These are phyloP conservation scores for Pseudococcus jackbeardsleyi DNA, from an alignment of 2,888 invertebrate genomes.

Conservation along the genomic window DNA sequence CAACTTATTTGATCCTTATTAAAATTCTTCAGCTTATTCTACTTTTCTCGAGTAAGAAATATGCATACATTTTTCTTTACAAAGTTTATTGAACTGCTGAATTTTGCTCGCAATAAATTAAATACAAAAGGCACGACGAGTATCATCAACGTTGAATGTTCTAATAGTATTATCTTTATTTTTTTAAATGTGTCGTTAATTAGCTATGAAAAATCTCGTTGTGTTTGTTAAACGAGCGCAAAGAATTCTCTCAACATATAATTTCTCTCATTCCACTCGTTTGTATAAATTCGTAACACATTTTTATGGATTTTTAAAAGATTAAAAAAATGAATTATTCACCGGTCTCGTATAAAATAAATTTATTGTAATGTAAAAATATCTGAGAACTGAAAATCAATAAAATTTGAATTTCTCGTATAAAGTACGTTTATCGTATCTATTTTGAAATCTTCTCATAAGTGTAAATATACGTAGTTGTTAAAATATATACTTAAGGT, in stretches of 20 bases:
- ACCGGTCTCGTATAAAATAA: not conserved
- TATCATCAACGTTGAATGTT: not conserved
- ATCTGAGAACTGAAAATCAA: too few relatives aligned
- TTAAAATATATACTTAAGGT: too few relatives aligned
- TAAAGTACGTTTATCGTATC: too few relatives aligned
- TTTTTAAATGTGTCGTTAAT: not conserved
- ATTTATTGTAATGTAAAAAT: too few relatives aligned
- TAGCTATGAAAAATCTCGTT: not conserved
- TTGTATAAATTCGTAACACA: not conserved
- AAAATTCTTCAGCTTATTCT: too few relatives aligned
- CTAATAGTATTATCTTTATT: not conserved
- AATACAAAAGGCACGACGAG: not conserved
- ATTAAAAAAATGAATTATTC: not conserved
- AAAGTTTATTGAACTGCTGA: not conserved
- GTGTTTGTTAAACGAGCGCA: not conserved
- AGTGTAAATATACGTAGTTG: too few relatives aligned
- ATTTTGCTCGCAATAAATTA: not conserved
- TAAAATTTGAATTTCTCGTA: too few relatives aligned
- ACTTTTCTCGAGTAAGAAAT: too few relatives aligned
- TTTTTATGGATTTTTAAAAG: not conserved
- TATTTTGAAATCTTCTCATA: too few relatives aligned
- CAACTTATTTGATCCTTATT: too few relatives aligned
- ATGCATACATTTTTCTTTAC: too few relatives aligned
- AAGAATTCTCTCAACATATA: not conserved
- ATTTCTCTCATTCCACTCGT: not conserved